phyloP scores from a whole-genome alignment of 2,113 vertebrate genomes.

The Epinephelus cyanopodus region DNA sequence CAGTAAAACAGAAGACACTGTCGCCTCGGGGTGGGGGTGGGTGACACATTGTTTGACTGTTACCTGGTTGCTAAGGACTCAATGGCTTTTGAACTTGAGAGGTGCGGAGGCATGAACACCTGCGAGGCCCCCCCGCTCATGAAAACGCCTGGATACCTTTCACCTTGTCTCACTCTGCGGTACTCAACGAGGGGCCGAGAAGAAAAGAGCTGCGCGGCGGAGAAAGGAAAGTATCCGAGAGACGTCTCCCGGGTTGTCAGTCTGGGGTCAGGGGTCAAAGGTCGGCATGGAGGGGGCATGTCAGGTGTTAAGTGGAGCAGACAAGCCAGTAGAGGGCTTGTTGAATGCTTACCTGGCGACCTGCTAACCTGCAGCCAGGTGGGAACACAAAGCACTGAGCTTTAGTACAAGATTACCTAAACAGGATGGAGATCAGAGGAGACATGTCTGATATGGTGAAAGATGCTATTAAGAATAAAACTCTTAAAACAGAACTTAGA shows the following conservation, averaged over 20 bases:
- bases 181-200: constrained; percentile 75
- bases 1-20: constrained; percentile 58
- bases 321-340: constrained; percentile 74
- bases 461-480: constrained; percentile 20
- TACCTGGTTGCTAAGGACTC: constrained; percentile 80
- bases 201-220: constrained; percentile 67
- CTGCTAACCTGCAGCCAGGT: constrained; percentile 83
- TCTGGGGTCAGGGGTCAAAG: constrained; percentile 79
- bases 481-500: background rate
- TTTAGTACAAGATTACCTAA: constrained; percentile 65
- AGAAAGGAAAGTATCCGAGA: constrained; percentile 80
- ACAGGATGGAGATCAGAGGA: constrained; percentile 71
- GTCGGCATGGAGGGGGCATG: constrained; percentile 80
- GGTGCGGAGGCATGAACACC: constrained; percentile 86
- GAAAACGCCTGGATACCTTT: constrained; percentile 79
- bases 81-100: constrained; percentile 86
- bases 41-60: constrained; percentile 78
- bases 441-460: constrained; percentile 27
- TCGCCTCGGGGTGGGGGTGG: constrained; percentile 63
- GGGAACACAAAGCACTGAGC: constrained; percentile 75
- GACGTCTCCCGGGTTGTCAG: constrained; percentile 79
- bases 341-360: constrained; percentile 78
- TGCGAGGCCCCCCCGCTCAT: constrained; percentile 60
- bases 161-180: constrained; percentile 78
- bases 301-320: constrained; percentile 88